These are phyloP conservation scores for Sardinella longiceps DNA, from an alignment of 2,797 vertebrate genomes.

Conservation along the genomic window DNA sequence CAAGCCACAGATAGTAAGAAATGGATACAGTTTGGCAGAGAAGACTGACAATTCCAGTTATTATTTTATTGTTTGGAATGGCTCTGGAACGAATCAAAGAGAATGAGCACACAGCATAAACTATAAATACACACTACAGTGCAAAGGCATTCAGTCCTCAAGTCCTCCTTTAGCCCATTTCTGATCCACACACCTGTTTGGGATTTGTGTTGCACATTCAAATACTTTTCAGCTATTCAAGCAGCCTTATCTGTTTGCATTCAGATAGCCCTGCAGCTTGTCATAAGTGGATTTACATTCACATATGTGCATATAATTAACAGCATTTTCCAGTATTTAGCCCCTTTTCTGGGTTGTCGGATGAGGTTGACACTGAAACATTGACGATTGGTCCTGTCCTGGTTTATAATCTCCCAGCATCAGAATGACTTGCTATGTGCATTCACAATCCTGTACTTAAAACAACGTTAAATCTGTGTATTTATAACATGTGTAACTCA, in stretches of 20 bases:
- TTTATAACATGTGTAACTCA: too few relatives aligned
- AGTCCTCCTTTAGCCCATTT: conserved; percentile 59
- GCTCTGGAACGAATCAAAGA: neutral
- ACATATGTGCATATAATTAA: neutral
- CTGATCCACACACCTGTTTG: conserved; percentile 63
- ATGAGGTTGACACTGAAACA: too few relatives aligned
- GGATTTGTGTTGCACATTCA: conserved; percentile 35
- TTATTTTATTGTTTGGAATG: neutral
- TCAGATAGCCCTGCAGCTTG: neutral
- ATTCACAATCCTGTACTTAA: too few relatives aligned
- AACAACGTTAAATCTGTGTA: too few relatives aligned
- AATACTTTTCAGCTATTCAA: neutral
- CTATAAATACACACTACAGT: conserved; percentile 47
- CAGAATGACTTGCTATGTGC: too few relatives aligned
- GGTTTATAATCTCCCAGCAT: too few relatives aligned
- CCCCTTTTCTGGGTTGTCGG: too few relatives aligned
- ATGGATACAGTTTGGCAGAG: neutral
- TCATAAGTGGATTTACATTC: neutral
- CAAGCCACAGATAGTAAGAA: neutral
- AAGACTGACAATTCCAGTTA: neutral
- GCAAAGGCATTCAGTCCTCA: conserved; percentile 45
- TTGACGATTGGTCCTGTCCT: too few relatives aligned
- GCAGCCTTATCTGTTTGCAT: neutral
- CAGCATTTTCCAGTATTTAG: too few relatives aligned
- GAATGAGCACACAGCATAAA: conserved; percentile 46